A percentile compares a stretch with the other conserved stretches of the same genome.
Evolutionary conservation across 2,113 vertebrate genomes (phyloP).

Genomic region (Alces alces): DNA sequence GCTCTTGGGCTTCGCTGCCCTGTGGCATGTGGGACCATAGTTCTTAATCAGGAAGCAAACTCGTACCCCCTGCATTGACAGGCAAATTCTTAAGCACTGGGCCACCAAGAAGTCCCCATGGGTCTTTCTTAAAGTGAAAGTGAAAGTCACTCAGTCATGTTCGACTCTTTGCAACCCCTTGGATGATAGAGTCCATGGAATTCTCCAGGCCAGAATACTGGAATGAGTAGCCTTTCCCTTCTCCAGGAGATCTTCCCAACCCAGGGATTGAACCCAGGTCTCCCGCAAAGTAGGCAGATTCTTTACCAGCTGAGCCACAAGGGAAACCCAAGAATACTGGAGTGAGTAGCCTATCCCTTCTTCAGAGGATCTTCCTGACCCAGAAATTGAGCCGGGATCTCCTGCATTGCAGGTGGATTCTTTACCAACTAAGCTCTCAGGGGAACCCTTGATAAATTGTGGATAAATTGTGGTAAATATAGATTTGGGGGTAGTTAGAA

Average conservation of each 20-base stretch:
- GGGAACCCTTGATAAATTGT: not conserved
- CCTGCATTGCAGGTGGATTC: not conserved
- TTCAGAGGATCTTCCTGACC: not conserved
- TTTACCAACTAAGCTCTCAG: not conserved
- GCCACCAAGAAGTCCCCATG: not conserved
- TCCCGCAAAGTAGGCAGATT: not conserved
- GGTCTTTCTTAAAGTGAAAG: not conserved
- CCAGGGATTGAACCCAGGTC: not conserved
- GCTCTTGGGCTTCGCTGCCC: not conserved
- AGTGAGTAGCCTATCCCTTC: not conserved
- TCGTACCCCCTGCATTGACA: not conserved
- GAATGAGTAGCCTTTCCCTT: not conserved
- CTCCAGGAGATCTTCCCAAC: not conserved
- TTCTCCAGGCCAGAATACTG: not conserved
- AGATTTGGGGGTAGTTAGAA: not conserved
- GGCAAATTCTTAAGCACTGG: not conserved
- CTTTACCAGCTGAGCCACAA: not conserved
- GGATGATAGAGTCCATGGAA: not conserved
- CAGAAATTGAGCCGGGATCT: accelerated
- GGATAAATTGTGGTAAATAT: not conserved
- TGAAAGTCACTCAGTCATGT: not conserved
- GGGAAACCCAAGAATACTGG: not conserved
- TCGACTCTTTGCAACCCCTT: not conserved
- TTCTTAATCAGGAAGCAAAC: not conserved
- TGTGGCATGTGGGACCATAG: not conserved